Base-by-base conservation (phyloP, 2,113 vertebrate species). In the Istiophorus platypterus region DNA sequence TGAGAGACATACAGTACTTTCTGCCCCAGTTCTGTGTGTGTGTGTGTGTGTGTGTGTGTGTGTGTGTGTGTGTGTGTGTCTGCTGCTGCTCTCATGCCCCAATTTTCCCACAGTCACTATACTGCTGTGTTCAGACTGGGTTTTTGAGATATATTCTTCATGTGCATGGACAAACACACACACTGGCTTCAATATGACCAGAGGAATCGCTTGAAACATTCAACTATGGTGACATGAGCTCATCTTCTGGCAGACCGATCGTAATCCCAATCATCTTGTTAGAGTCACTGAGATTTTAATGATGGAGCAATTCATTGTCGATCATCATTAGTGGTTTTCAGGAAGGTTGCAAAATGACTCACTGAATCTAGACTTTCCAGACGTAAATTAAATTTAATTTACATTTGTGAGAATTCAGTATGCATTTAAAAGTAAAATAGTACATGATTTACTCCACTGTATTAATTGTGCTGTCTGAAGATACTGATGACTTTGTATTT, bases 21-120 rank as follows among this genome's bases (percentile, higher is more conserved):
- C 57, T 81, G 85, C 64, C 78, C 80, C 67, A 88, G 65, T 81
- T 88, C n/a, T 80, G 7, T 26, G 24, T 69, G n/a, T n/a, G 34
- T 71, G 29, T 57, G 26, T 63, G 27, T 47, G 52, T 15, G 29
- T 47, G 13, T 56, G 31, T 5, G 3, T 51, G 56, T 68, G 42
- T 70, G 56, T 72, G 31, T 78, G 56, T 61, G 37, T 47, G 52
- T 68, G 62, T 62, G 29, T 65, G 22, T 56, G 66, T 24, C 65
- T 68, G 72, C 18, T 75, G 63, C 52, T 10, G 58, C 54, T 13
- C 64, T 78, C 58, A 59, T 90, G 81, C 24, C 74, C 85, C 79
- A 88, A 54, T 86, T 91, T 78, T 70, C 52, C 45, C 69, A 56
- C 29, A 82, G 80, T 59, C 72, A 64, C 42, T 57, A 37, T 24